phyloP scores from a whole-genome alignment of 2,113 vertebrate species.

The Prochilodus magdalenae region DNA sequence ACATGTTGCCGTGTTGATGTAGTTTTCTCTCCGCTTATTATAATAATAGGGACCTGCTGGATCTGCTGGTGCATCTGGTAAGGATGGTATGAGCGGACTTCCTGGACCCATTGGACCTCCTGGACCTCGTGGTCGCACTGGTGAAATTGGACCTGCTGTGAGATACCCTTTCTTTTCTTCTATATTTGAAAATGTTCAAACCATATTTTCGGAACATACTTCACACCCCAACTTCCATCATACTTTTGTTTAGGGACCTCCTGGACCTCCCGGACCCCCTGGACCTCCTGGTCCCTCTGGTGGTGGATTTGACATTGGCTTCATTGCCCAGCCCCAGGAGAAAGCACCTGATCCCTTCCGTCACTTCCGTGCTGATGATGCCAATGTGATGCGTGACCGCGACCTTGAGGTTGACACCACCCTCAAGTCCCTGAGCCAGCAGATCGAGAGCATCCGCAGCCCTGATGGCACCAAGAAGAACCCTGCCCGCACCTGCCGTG shows the following conservation, averaged over 20 bases:
- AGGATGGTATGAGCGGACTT: slow-evolving; percentile 92
- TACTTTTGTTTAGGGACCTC: slow-evolving; percentile 81
- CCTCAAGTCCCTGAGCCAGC: slow-evolving; percentile 97
- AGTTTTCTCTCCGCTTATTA: neutral
- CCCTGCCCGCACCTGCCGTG: slow-evolving; percentile 96
- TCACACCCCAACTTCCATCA: slow-evolving; percentile 20
- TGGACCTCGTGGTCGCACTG: slow-evolving; percentile 94
- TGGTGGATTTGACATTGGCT: slow-evolving; percentile 93
- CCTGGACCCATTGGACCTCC: slow-evolving; percentile 94
- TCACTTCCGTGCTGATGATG: slow-evolving; percentile 91
- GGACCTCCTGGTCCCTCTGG: slow-evolving; percentile 92
- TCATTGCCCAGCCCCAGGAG: slow-evolving; percentile 93
- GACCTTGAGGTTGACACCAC: slow-evolving; percentile 97
- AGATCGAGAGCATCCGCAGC: slow-evolving; percentile 98
- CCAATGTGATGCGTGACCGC: slow-evolving; percentile 93
- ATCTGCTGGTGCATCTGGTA: slow-evolving; percentile 86
- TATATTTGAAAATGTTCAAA: neutral
- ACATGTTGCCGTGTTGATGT: neutral
- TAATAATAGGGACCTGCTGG: slow-evolving; percentile 86
- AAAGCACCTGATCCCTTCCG: slow-evolving; percentile 91
- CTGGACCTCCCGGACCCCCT: slow-evolving; percentile 88
- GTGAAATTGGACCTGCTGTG: slow-evolving; percentile 92
- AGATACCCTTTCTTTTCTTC: slow-evolving; percentile 61
- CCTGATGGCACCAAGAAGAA: slow-evolving; percentile 97
- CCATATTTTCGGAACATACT: slow-evolving; percentile 29